Evolutionary conservation across 2,113 vertebrate species (phyloP).

Genomic region (Bubalus kerabau): DNA sequence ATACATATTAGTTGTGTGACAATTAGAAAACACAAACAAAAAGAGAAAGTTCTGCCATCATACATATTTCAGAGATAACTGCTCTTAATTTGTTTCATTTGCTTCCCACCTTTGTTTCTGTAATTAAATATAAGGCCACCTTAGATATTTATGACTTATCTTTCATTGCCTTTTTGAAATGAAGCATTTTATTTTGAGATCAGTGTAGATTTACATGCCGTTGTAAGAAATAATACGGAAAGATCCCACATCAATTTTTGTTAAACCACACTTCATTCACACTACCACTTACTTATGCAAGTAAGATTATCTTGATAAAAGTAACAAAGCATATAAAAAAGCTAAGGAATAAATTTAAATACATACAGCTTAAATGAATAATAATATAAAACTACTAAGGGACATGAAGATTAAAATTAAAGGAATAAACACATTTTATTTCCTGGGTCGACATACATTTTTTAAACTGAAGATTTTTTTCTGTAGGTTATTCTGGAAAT

Average conservation of each 20-base stretch:
- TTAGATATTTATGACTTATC: neutral
- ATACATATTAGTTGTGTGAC: neutral
- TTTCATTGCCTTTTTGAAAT: slow-evolving; percentile 21
- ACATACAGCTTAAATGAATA: neutral
- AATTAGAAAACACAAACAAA: slow-evolving; percentile 26
- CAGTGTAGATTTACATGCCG: neutral
- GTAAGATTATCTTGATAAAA: neutral
- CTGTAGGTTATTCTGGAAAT: neutral
- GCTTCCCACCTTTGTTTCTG: neutral
- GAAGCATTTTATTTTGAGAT: slow-evolving; percentile 26
- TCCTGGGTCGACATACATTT: neutral
- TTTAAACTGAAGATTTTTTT: slow-evolving; percentile 29
- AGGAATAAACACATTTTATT: neutral
- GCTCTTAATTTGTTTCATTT: neutral
- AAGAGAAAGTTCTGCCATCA: neutral
- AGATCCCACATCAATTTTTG: neutral
- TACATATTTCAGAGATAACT: neutral
- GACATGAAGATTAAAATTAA: slow-evolving; percentile 2
- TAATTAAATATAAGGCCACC: neutral
- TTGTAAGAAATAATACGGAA: slow-evolving; percentile 9
- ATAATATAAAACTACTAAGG: neutral
- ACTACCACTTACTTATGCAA: neutral
- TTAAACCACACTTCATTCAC: neutral
- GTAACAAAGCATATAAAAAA: neutral
- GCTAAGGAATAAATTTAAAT: neutral